Evolutionary conservation across 2,888 invertebrate species (phyloP), one percentile per base, ranked within the genome.

Genomic region (Cantharis rufa): DNA sequence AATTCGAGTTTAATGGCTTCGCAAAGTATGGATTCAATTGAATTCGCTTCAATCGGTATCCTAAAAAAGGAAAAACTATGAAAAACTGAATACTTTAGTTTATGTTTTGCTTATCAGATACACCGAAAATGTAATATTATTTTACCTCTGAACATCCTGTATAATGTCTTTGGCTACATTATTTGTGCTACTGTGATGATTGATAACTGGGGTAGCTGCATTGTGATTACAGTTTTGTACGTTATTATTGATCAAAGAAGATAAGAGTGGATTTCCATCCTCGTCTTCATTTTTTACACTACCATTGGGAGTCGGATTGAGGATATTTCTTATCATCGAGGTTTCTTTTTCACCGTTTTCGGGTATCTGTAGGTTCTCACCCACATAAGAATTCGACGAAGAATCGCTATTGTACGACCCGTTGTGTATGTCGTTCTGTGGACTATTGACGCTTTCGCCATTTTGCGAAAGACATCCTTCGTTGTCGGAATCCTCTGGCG

Each of bases 1-100:
- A 94, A 96, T 88, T 96, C 96, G 77, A 96, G 88, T 83, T 95
- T 95, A 80, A 96, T 96, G 10, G 96, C 96, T 84, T 96, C 95
- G 78, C 94, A 95, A 61, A 96, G 88, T 83, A 96, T 95, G 0
- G 95, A 94, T 85, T 96, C 95, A 86, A 96, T 94, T 4, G 94
- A 94, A 86, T 93, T 93, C 0, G 91, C 92, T 82, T 92, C 91
- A 63, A 89, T 88, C 13, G 90, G 89, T 86, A 91, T 90, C 83
- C 90, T 90, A 81, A 72, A 87, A 18, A 18, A 18, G 1, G 3
- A 18, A 3, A 18, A 18, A 3, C 18, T 18, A 18, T 18, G 18
- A 18, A 18, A 18, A 18, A 18, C 18, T 18, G 18, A 18, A 18
- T 18, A 18, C 18, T 18, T 18, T 18, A 18, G 18, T 1, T 18